Conservation (phyloP, 1,140 invertebrate genomes). For the Drosophila leontia region DNA sequence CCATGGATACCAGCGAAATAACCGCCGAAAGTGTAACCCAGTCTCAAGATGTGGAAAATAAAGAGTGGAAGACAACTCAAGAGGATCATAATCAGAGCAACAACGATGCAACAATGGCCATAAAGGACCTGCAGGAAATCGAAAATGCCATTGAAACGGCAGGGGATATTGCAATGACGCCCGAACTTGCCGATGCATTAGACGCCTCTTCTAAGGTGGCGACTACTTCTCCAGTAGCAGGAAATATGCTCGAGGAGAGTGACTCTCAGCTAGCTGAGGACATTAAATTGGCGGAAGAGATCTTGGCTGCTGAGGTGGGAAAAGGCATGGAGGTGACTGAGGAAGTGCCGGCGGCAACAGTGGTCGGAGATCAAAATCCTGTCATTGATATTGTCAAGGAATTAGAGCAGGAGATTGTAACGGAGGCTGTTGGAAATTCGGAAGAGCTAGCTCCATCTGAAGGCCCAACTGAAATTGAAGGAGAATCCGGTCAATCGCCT, state of each 20-base stretch:
- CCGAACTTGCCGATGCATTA: slow-evolving; percentile 1
- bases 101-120: neutral
- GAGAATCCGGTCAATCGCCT: neutral
- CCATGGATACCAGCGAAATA: neutral
- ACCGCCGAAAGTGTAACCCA: neutral
- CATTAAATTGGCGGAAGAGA: slow-evolving; percentile 44
- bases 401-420: slow-evolving; percentile 31
- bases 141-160: slow-evolving; percentile 9
- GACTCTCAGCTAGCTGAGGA: slow-evolving; percentile 44
- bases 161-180: slow-evolving; percentile 2
- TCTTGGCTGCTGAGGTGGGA: slow-evolving; percentile 37
- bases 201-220: slow-evolving; percentile 4
- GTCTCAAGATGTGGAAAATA: neutral
- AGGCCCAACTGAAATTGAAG: neutral
- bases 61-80: neutral
- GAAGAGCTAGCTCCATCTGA: neutral
- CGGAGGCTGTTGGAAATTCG: neutral
- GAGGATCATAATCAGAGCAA: neutral
- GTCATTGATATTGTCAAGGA: slow-evolving; percentile 43
- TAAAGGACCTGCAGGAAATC: neutral
- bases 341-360: neutral
- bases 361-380: slow-evolving; percentile 8
- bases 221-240: neutral
- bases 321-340: slow-evolving; percentile 22
- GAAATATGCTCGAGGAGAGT: slow-evolving; percentile 18